Evolutionary conservation across 2,888 invertebrate genomes (phyloP), one percentile per base, ranked within the genome.

Genomic region (Ornithoptera priamus): DNA sequence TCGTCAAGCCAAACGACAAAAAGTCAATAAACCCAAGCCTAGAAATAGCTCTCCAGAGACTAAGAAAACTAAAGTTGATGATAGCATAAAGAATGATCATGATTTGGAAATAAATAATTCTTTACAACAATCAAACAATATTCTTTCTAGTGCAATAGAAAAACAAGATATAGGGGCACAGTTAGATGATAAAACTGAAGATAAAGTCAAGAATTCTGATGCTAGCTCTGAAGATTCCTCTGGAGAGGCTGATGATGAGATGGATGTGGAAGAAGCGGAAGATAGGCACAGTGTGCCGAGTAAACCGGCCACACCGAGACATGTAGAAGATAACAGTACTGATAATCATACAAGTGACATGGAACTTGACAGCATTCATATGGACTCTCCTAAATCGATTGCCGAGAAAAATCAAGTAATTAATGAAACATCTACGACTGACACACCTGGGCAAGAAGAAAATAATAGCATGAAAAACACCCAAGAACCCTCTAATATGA

Each of bases 201-300:
- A 86, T 30, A 90, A 87, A 72, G 78, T 75, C 56, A 86, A 90
- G 74, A 85, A 87, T 74, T 92, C 93, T 0, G 93, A 93, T 57
- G 94, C 90, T 53, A 92, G 89, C 75, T 92, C 92, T 0, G 94
- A 94, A 80, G 94, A 94, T 80, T 94, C 94, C 0, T 94, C 94
- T 10, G 94, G 94, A 0, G 95, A 95, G 80, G 94, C 95, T 39
- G 94, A 95, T 77, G 94, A 95, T 81, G 95, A 95, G 81, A 94
- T 95, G 94, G 95, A 95, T 74, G 94, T 94, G 53, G 94, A 94
- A 70, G 94, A 94, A 80, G 85, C 92, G 7, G 93, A 94, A 58
- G 90, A 93, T 62, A 82, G 81, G 67, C 83, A 81, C 56, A 89
- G 86, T 68, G 82, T 87, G 67, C 82, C 86, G n/a, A 88, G 87